These are phyloP conservation scores for Steinernema scapterisci DNA, from an alignment of 2,888 invertebrate genomes.

Conservation along the genomic window DNA sequence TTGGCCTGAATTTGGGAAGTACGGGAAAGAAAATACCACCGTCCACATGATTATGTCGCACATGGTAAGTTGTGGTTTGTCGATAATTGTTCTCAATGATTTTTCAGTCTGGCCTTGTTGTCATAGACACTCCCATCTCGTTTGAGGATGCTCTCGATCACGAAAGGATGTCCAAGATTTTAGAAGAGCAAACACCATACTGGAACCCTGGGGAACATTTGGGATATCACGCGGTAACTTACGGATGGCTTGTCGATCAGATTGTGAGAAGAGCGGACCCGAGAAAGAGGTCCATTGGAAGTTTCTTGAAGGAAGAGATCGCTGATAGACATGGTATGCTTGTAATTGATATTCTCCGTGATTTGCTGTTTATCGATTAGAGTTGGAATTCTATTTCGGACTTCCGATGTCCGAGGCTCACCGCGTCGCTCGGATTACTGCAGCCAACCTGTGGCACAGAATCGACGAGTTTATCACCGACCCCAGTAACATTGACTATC, in stretches of 20 bases:
- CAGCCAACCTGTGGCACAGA: constrained; percentile 45
- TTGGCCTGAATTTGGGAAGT: constrained; percentile 69
- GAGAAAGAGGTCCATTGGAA: constrained; percentile 60
- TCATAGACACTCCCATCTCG: constrained; percentile 56
- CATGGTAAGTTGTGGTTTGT: constrained; percentile 36
- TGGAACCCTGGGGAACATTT: constrained; percentile 43
- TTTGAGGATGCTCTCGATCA: constrained; percentile 58
- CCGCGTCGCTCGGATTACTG: constrained; percentile 50
- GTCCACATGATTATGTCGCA: constrained; percentile 59
- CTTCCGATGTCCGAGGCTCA: constrained; percentile 47
- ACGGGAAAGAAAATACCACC: constrained; percentile 67
- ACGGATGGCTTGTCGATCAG: constrained; percentile 68
- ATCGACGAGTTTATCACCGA: constrained; percentile 45
- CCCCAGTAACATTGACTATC: constrained; percentile 48
- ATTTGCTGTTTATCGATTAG: background rate
- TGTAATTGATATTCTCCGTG: background rate
- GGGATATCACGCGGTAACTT: constrained; percentile 68
- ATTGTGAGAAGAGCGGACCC: constrained; percentile 67
- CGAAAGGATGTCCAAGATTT: constrained; percentile 56
- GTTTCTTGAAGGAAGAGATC: constrained; percentile 63
- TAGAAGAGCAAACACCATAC: constrained; percentile 58
- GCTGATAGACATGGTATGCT: constrained; percentile 29
- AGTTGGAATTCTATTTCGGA: constrained; percentile 54
- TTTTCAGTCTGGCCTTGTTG: constrained; percentile 66
- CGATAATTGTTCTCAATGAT: background rate